Percentiles rank a stretch among this genome's conserved stretches.
These are phyloP conservation scores for Carcharodon carcharias DNA, from an alignment of 2,797 vertebrate genomes.

Conservation along the genomic window DNA sequence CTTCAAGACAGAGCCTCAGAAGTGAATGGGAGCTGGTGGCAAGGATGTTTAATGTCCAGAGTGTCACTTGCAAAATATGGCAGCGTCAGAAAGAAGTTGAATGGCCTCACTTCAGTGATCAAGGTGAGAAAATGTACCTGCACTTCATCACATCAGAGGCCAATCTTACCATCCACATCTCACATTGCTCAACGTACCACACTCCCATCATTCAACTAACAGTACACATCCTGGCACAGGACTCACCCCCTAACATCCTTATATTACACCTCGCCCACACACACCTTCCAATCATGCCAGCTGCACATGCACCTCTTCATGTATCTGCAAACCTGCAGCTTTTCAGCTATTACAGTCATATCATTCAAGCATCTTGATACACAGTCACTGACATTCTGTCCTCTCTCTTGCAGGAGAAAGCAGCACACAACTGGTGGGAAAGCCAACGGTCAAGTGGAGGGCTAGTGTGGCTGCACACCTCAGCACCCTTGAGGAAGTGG, in stretches of 20 bases:
- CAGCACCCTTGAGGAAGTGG: too few species aligned
- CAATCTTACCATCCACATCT: not conserved
- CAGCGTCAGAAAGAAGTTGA: not conserved
- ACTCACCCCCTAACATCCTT: not conserved
- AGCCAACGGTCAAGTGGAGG: too few species aligned
- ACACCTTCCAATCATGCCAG: too few species aligned
- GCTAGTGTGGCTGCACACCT: too few species aligned
- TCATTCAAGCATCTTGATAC: too few species aligned
- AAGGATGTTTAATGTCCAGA: not conserved
- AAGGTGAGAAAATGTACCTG: not conserved
- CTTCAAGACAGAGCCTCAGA: not conserved
- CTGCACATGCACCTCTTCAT: too few species aligned
- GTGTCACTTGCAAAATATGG: not conserved
- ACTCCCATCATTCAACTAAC: not conserved
- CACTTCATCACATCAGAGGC: not conserved
- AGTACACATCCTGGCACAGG: not conserved
- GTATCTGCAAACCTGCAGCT: too few species aligned
- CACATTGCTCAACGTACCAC: not conserved
- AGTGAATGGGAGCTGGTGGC: not conserved
- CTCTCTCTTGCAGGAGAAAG: too few species aligned
- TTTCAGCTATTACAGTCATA: too few species aligned
- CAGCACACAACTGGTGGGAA: too few species aligned
- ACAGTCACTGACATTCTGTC: too few species aligned
- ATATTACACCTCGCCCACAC: too few species aligned
- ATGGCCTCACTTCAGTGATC: not conserved